Conservation (phyloP, 2,797 vertebrate species). For the Spizella passerina region DNA sequence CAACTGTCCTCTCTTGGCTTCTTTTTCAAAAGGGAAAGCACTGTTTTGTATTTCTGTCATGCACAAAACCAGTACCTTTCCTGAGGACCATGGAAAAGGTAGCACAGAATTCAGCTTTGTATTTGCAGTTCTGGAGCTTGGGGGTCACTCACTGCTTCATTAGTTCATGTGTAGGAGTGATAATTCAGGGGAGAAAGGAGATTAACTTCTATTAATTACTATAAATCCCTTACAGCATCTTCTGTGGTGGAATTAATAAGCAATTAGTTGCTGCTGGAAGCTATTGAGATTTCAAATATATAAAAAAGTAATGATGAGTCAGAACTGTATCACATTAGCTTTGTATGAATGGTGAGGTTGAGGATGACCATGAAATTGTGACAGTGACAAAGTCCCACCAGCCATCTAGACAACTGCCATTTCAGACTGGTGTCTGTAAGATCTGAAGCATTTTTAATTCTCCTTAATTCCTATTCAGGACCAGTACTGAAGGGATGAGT, state of each 20-base stretch:
- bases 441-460: not conserved
- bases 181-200: constrained; percentile 5
- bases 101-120: not conserved
- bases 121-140: not conserved
- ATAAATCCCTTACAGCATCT: constrained; percentile 18
- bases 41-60: not conserved
- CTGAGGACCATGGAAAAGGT: not conserved
- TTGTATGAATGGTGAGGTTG: not conserved
- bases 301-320: not conserved
- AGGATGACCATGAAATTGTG: not conserved
- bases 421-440: not conserved
- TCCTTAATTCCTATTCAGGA: not conserved
- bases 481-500: not conserved
- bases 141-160: not conserved
- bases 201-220: constrained; percentile 45
- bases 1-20: not conserved
- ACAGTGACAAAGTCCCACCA: not conserved
- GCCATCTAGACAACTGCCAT: not conserved
- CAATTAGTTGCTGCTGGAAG: constrained; percentile 27
- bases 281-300: not conserved
- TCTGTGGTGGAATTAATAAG: constrained; percentile 46
- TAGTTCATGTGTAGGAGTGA: not conserved
- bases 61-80: not conserved
- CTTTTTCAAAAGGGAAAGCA: not conserved
- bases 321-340: not conserved